These are phyloP conservation scores for Cordilura impudica DNA, from an alignment of 2,888 invertebrate genomes.

Conservation along the genomic window DNA sequence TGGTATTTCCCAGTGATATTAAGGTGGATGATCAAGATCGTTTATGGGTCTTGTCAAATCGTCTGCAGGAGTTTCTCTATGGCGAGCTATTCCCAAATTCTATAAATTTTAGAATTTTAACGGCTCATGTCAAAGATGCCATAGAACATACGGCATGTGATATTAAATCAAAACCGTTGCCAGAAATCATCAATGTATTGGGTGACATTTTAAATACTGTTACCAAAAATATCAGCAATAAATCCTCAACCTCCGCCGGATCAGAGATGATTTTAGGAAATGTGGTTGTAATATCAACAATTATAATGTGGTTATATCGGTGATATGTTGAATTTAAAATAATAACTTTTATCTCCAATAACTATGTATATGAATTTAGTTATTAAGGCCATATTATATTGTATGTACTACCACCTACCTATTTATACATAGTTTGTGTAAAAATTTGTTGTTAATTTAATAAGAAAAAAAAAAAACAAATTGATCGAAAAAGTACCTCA, in stretches of 20 bases:
- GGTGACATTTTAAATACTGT: slow-evolving; percentile 78
- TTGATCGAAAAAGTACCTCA: slow-evolving; percentile 34
- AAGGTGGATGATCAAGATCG: slow-evolving; percentile 86
- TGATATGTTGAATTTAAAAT: slow-evolving; percentile 8
- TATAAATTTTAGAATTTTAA: slow-evolving; percentile 85
- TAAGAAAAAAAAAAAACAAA: neutral
- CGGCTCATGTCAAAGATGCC: slow-evolving; percentile 83
- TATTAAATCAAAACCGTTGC: slow-evolving; percentile 80
- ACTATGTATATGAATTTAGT: neutral
- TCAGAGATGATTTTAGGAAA: slow-evolving; percentile 1
- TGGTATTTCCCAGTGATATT: slow-evolving; percentile 88
- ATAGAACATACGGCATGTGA: slow-evolving; percentile 86
- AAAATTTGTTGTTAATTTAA: slow-evolving; percentile 21
- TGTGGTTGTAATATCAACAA: neutral
- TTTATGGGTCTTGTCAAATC: slow-evolving; percentile 87
- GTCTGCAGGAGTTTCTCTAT: slow-evolving; percentile 85
- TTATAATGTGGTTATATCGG: slow-evolving; percentile 1
- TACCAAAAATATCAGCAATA: slow-evolving; percentile 56
- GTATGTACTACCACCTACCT: no score
- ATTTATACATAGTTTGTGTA: no score
- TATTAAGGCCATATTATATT: slow-evolving; percentile 24
- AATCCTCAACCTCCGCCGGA: neutral
- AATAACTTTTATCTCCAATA: no score
- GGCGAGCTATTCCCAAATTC: slow-evolving; percentile 81
- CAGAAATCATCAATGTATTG: slow-evolving; percentile 80